These are phyloP conservation scores for Rhodeus uyekii DNA, from an alignment of 2,797 vertebrate species.

Conservation along the genomic window DNA sequence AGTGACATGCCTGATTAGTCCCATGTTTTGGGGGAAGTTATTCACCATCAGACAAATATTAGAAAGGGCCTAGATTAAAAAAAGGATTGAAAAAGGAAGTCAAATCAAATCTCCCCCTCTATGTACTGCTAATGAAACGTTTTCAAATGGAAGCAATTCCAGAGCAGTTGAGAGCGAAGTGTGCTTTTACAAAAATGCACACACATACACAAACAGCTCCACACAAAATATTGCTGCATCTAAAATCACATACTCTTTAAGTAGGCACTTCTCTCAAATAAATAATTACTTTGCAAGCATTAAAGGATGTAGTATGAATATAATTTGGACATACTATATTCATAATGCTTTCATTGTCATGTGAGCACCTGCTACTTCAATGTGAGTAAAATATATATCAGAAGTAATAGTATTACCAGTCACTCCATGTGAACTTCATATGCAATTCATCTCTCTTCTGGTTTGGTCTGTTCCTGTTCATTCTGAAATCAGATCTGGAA, in stretches of 20 bases:
- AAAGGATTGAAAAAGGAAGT: slow-evolving; percentile 23
- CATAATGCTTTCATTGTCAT: not conserved
- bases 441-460: not conserved
- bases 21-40: slow-evolving; percentile 36
- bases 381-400: not conserved
- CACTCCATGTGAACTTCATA: slow-evolving; percentile 5
- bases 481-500: slow-evolving; percentile 11
- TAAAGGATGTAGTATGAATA: not conserved
- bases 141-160: slow-evolving; percentile 32
- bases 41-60: slow-evolving; percentile 30
- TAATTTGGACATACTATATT: not conserved
- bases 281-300: not conserved
- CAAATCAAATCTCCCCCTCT: slow-evolving; percentile 23
- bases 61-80: slow-evolving; percentile 15
- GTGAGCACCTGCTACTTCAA: not conserved
- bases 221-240: not conserved
- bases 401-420: not conserved
- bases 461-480: slow-evolving; percentile 16
- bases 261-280: not conserved
- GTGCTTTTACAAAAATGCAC: not conserved
- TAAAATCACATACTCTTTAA: not conserved
- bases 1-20: slow-evolving; percentile 52
- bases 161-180: not conserved
- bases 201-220: not conserved
- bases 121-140: slow-evolving; percentile 26